Percentiles rank a stretch among this genome's conserved stretches.
phyloP scores from a whole-genome alignment of 2,113 vertebrate genomes.

The Atherinomorus stipes region DNA sequence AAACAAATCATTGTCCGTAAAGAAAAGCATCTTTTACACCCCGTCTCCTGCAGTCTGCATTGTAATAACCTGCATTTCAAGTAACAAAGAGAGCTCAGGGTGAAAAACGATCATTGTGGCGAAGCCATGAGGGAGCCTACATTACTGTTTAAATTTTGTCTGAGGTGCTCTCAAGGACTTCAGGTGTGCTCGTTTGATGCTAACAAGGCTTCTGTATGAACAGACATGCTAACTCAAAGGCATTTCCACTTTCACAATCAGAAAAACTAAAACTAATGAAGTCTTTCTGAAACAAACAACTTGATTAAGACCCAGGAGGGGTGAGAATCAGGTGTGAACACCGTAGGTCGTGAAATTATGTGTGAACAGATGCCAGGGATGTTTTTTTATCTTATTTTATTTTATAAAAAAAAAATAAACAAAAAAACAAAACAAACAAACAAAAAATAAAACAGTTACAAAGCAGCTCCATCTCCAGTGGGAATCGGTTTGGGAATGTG shows the following conservation, averaged over 20 bases:
- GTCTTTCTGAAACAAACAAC: slow-evolving; percentile 62
- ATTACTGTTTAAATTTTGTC: slow-evolving; percentile 36
- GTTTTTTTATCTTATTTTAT: too few relatives aligned
- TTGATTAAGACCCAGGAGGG: slow-evolving; percentile 68
- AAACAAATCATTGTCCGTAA: slow-evolving; percentile 76
- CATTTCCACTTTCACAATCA: slow-evolving; percentile 49
- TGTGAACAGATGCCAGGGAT: slow-evolving; percentile 62
- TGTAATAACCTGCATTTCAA: slow-evolving; percentile 45
- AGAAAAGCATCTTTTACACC: slow-evolving; percentile 65
- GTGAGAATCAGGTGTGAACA: slow-evolving; percentile 70
- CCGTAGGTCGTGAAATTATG: slow-evolving; percentile 65
- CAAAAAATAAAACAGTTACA: slow-evolving; percentile 21
- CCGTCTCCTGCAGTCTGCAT: slow-evolving; percentile 32
- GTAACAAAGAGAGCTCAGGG: slow-evolving; percentile 22
- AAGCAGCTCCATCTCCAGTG: slow-evolving; percentile 16
- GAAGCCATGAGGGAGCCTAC: slow-evolving; percentile 25
- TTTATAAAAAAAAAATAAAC: too few relatives aligned
- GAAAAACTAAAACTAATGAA: slow-evolving; percentile 56
- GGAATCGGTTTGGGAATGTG: slow-evolving; percentile 34
- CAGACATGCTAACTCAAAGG: slow-evolving; percentile 41
- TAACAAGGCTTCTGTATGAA: not conserved
- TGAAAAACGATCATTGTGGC: slow-evolving; percentile 39
- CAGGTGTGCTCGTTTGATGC: slow-evolving; percentile 17
- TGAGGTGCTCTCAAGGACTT: slow-evolving; percentile 46
- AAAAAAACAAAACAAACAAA: too few relatives aligned